Conservation (phyloP, 1,140 invertebrate genomes). For the Leptopilina clavipes region DNA sequence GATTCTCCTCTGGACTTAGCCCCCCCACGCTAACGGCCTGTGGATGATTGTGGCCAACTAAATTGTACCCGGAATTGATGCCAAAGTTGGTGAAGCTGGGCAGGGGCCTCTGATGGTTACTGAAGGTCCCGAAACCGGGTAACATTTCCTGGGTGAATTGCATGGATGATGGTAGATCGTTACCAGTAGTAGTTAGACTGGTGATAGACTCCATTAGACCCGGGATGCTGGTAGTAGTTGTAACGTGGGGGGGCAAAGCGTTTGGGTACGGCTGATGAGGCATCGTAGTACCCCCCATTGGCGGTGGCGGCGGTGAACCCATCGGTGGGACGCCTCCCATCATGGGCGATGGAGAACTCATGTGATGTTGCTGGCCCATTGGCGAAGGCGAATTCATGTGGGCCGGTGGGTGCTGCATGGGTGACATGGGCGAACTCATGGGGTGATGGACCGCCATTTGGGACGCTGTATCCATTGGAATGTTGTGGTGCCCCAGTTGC, state of each 20-base stretch:
- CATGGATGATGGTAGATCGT: conserved; percentile 68
- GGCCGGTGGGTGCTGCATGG: conserved; percentile 62
- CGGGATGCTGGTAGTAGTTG: conserved; percentile 77
- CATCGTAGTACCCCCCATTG: conserved; percentile 78
- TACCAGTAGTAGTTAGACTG: conserved; percentile 85
- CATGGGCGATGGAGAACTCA: conserved; percentile 67
- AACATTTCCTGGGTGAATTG: conserved; percentile 72
- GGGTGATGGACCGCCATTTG: conserved; percentile 58
- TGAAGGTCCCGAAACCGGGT: conserved; percentile 70
- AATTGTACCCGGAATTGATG: conserved; percentile 72
- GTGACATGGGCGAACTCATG: conserved; percentile 69
- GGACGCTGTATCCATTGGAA: conserved; percentile 51
- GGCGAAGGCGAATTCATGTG: conserved; percentile 69
- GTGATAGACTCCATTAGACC: conserved; percentile 77
- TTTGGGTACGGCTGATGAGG: conserved; percentile 84
- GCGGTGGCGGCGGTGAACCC: conserved; percentile 76
- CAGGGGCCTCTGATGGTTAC: conserved; percentile 71
- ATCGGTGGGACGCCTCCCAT: conserved; percentile 74
- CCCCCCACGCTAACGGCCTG: conserved; percentile 82
- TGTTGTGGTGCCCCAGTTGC: conserved; percentile 49
- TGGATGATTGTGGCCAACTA: conserved; percentile 70
- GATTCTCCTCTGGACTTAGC: conserved; percentile 78
- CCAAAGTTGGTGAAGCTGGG: conserved; percentile 80
- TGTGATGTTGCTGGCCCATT: conserved; percentile 68
- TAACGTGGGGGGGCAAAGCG: conserved; percentile 88